These are phyloP conservation scores for Rhea americana DNA, from an alignment of 2,113 vertebrate genomes.

Conservation along the genomic window DNA sequence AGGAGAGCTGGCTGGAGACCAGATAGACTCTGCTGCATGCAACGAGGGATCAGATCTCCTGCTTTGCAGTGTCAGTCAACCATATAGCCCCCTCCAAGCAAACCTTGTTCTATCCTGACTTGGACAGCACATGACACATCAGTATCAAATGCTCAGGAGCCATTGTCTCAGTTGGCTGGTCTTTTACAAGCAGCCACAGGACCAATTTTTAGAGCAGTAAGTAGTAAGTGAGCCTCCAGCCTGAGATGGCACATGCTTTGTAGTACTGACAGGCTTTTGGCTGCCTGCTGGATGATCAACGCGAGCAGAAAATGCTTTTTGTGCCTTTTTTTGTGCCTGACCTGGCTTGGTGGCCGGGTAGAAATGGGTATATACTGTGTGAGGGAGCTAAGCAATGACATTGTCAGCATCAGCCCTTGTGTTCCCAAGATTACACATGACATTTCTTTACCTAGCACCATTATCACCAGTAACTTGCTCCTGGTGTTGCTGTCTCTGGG, in stretches of 20 bases:
- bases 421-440: not conserved
- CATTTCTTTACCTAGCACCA: not conserved
- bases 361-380: not conserved
- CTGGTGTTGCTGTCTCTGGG: not conserved
- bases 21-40: not conserved
- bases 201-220: not conserved
- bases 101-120: not conserved
- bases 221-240: not conserved
- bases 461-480: not conserved
- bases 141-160: not conserved
- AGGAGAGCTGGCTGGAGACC: no score
- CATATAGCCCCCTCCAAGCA: accelerated
- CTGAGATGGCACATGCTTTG: not conserved
- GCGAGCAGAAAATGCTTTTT: not conserved
- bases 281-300: not conserved
- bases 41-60: not conserved
- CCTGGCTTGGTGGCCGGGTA: not conserved
- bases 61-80: not conserved
- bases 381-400: not conserved
- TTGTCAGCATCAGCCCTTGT: not conserved
- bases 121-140: accelerated
- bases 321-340: not conserved
- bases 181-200: not conserved
- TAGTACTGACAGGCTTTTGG: not conserved
- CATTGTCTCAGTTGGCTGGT: not conserved